Evolutionary conservation across 2,888 invertebrate species (phyloP).

Genomic region (Apotomis betuletana): DNA sequence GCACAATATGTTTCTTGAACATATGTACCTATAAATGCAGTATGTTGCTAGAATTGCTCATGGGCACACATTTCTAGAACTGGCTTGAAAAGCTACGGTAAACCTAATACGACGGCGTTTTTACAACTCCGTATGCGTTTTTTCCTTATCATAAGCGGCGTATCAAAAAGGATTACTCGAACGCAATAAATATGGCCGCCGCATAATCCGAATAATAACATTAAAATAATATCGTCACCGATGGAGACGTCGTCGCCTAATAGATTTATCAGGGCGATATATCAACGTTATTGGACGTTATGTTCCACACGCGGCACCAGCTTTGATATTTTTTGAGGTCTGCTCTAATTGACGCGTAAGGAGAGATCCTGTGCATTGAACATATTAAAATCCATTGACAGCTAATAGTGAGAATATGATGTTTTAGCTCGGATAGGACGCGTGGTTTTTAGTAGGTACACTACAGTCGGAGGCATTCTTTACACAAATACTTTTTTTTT

Average conservation of each 20-base stretch:
- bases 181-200: slow-evolving; percentile 40
- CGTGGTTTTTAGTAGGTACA: too few species aligned
- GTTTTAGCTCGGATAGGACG: too few species aligned
- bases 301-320: slow-evolving; percentile 28
- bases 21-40: too few species aligned
- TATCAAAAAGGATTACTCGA: slow-evolving; percentile 41
- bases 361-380: too few species aligned
- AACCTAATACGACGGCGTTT: background rate
- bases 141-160: slow-evolving; percentile 35
- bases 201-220: slow-evolving; percentile 41
- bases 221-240: slow-evolving; percentile 41
- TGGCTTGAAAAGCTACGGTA: too few species aligned
- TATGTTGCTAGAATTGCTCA: too few species aligned
- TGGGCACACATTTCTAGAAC: too few species aligned
- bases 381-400: too few species aligned
- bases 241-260: slow-evolving; percentile 41
- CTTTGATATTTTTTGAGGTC: slow-evolving; percentile 28
- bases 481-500: too few species aligned
- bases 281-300: slow-evolving; percentile 36
- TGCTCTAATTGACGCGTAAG: slow-evolving; percentile 5
- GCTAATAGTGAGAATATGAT: too few species aligned
- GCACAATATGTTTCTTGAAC: too few species aligned
- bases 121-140: background rate
- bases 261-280: slow-evolving; percentile 40
- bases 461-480: too few species aligned